Conservation (phyloP, 2,888 invertebrate genomes). For the Trichopria drosophilae region DNA sequence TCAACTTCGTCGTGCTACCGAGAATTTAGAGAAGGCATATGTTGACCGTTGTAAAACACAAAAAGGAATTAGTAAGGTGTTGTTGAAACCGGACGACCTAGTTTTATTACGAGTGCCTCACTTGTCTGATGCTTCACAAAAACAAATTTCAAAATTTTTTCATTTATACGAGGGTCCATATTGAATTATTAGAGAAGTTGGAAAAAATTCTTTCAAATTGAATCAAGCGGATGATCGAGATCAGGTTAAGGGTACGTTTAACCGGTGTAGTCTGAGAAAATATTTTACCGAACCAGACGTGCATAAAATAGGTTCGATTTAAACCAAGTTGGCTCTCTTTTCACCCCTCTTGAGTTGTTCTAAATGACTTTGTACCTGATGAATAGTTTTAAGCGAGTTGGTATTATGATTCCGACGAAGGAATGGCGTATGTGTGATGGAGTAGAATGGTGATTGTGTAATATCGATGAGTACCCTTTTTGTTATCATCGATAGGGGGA, state of each 20-base stretch:
- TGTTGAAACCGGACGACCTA: background rate
- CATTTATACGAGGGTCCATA: slow-evolving; percentile 4
- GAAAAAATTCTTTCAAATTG: background rate
- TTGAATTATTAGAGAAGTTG: background rate
- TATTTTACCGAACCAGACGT: too few species aligned
- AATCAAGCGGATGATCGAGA: background rate
- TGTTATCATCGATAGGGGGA: too few species aligned
- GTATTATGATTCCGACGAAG: too few species aligned
- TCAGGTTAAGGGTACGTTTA: background rate
- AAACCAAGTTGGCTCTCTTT: too few species aligned
- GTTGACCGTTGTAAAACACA: background rate
- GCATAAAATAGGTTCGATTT: too few species aligned
- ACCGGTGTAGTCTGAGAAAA: slow-evolving; percentile 1
- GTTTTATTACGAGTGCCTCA: slow-evolving; percentile 1
- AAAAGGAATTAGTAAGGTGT: background rate
- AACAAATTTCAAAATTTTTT: slow-evolving; percentile 1
- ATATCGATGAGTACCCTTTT: too few species aligned
- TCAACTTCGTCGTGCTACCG: background rate
- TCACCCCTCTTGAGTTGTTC: too few species aligned
- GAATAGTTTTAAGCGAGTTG: too few species aligned
- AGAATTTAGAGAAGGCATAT: background rate
- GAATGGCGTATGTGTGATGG: too few species aligned
- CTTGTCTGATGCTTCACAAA: background rate
- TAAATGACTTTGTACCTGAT: too few species aligned
- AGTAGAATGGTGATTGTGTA: too few species aligned